phyloP scores from a whole-genome alignment of 2,888 invertebrate genomes.

The Oithona nana region DNA sequence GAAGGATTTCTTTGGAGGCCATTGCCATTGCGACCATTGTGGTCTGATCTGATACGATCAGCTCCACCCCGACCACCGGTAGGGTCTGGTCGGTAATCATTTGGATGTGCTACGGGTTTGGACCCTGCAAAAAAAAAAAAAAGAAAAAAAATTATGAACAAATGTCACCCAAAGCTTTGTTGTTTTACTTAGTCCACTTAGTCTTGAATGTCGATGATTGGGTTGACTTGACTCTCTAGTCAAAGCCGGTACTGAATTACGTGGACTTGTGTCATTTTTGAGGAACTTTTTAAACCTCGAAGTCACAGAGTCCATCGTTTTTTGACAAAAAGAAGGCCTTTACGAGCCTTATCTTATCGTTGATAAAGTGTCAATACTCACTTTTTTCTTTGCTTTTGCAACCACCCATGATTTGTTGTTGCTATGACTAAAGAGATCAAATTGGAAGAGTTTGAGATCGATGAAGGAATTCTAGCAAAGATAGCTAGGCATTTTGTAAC shows the following conservation, averaged over 20 bases:
- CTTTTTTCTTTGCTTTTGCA: not conserved
- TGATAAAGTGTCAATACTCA: not conserved
- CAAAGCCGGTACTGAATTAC: too few species aligned
- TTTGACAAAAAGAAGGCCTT: too few species aligned
- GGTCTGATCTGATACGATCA: not conserved
- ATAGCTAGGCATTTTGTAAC: too few species aligned
- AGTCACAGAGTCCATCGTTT: not conserved
- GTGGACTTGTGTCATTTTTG: not conserved
- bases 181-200: too few species aligned
- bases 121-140: not conserved
- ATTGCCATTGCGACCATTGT: not conserved
- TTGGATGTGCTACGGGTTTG: not conserved
- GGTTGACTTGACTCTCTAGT: too few species aligned
- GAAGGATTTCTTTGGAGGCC: not conserved
- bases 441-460: too few species aligned
- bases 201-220: not conserved
- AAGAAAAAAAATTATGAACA: not conserved
- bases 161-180: too few species aligned
- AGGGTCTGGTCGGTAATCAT: slow-evolving; percentile 10
- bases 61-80: not conserved
- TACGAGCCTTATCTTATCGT: not conserved
- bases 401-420: not conserved
- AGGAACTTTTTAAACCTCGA: not conserved
- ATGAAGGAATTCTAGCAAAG: too few species aligned
- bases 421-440: too few species aligned